Conservation (phyloP, 1,140 invertebrate species). For the Magallana angulata region DNA sequence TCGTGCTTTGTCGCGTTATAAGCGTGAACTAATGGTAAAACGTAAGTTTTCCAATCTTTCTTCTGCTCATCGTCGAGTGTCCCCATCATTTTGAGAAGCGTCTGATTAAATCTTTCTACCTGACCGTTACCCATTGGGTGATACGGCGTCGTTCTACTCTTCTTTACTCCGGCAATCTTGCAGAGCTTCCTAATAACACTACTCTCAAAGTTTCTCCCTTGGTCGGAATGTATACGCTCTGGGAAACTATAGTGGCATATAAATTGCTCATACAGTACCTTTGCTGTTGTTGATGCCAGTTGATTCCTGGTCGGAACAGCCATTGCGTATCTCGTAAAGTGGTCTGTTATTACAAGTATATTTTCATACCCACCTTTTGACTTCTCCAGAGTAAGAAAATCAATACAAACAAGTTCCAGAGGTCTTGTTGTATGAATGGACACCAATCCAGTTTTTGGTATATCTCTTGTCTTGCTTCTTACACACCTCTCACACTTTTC, state of each 20-base stretch:
- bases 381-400: constrained; percentile 42
- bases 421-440: constrained; percentile 37
- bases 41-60: no score
- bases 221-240: constrained; percentile 19
- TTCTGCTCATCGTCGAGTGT: no score
- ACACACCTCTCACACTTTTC: constrained; percentile 37
- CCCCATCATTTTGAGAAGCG: no score
- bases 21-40: no score
- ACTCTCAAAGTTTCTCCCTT: constrained; percentile 36
- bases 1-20: constrained; percentile 39
- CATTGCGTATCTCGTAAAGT: no score
- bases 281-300: no score
- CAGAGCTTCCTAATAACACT: constrained; percentile 16
- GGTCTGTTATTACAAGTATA: not conserved
- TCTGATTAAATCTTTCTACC: not conserved
- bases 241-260: constrained; percentile 36
- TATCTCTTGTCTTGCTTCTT: not conserved
- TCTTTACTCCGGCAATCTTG: constrained; percentile 30
- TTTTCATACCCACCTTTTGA: constrained; percentile 41
- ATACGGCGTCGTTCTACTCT: constrained; percentile 28
- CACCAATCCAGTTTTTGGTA: not conserved
- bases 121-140: constrained; percentile 19
- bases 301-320: no score
- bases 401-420: constrained; percentile 43
- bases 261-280: no score